These are phyloP conservation scores for Cariama cristata DNA, from an alignment of 2,113 vertebrate genomes.

Conservation along the genomic window DNA sequence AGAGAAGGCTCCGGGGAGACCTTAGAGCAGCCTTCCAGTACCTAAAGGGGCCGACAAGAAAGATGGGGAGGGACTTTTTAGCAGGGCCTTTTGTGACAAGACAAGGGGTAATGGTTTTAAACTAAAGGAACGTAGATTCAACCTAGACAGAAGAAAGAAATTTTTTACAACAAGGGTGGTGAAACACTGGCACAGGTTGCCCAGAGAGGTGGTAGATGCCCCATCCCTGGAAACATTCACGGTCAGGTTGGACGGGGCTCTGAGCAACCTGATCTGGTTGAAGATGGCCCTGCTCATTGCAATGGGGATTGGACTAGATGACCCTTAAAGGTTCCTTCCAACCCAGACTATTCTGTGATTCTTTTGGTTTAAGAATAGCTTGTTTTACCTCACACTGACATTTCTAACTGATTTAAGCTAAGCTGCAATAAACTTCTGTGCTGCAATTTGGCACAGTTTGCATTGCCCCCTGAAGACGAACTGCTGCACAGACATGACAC, in stretches of 20 bases:
- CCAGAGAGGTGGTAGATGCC: too few species aligned
- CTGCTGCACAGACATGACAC: neutral
- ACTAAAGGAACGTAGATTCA: too few species aligned
- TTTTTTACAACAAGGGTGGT: too few species aligned
- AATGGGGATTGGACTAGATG: neutral
- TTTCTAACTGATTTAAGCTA: neutral
- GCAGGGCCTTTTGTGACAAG: too few species aligned
- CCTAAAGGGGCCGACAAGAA: too few species aligned
- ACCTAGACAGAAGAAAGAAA: too few species aligned
- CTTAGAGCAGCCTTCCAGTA: too few species aligned
- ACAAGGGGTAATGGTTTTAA: too few species aligned
- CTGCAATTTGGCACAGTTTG: neutral
- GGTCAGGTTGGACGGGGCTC: neutral
- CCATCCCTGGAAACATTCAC: neutral
- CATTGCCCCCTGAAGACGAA: neutral
- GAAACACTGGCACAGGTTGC: too few species aligned
- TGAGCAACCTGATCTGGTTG: neutral
- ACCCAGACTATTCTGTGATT: neutral
- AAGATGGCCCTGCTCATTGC: neutral
- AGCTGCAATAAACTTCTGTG: neutral
- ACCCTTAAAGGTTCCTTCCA: neutral
- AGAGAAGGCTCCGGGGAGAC: neutral
- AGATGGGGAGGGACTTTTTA: too few species aligned
- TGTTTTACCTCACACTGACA: fast-evolving
- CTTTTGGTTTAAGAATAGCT: neutral